Evolutionary conservation across 1,140 invertebrate genomes (phyloP).

Genomic region (Brachionus koreanus): DNA sequence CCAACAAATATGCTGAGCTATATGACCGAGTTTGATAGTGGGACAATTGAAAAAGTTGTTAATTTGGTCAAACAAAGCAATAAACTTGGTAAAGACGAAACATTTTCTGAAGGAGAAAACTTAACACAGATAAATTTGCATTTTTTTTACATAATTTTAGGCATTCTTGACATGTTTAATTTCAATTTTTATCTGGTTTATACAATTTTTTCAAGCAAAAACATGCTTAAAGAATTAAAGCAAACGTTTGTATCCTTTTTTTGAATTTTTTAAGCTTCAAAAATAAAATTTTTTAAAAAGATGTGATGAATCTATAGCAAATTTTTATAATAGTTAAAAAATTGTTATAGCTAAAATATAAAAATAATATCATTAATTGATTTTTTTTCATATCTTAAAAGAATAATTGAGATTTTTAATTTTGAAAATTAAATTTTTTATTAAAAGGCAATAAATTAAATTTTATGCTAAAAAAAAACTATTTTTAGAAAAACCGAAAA

Average conservation of each 20-base stretch:
- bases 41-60: background rate
- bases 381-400: too few species aligned
- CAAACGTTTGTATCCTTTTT: background rate
- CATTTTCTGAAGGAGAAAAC: background rate
- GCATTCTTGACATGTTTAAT: background rate
- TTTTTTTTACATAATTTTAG: slow-evolving; percentile 16
- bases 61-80: background rate
- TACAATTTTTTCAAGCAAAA: slow-evolving; percentile 25
- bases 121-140: background rate
- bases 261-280: background rate
- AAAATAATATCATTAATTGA: too few species aligned
- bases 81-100: background rate
- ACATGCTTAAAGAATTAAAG: background rate
- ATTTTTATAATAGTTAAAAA: background rate
- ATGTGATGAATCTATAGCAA: background rate
- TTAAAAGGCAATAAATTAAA: too few species aligned
- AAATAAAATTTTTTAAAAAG: background rate
- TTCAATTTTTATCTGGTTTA: slow-evolving; percentile 24
- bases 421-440: too few species aligned
- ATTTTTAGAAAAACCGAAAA: too few species aligned
- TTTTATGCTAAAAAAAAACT: too few species aligned
- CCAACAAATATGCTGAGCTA: background rate
- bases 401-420: too few species aligned
- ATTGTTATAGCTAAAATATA: too few species aligned
- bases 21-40: slow-evolving; percentile 1